Evolutionary conservation across 2,888 invertebrate genomes (phyloP), one percentile per base, ranked within the genome.

Genomic region (Cryptocephalus moraei): DNA sequence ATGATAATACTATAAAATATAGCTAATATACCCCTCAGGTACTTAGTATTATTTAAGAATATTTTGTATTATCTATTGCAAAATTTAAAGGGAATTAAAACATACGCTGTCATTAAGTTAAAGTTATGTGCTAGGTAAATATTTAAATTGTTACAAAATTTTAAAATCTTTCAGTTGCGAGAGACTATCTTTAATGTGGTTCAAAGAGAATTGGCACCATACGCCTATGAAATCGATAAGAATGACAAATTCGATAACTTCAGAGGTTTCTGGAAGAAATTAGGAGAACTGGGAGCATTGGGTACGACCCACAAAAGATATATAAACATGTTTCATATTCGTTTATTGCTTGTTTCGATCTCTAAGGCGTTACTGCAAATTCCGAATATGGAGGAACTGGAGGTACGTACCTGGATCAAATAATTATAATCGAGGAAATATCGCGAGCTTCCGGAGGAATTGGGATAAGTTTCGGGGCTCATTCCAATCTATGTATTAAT

Each of bases 401-500:
- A 10, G 88, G 91, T 39, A 79, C 82, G 47, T 99, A 95, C 68
- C 74, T 91, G 38, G 95, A 96, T 62, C 96, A 99, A 64, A 82
- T 87, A 52, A 74, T 99, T 48, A 85, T 93, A 31, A 83, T 91
- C 84, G 99, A 99, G 69, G 99, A 99, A 74, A 65, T 97, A 45
- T 92, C 93, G 2, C 80, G 99, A 62, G 95, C 88, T 8, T 80
- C 82, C 51, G 86, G 78, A 0, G 80, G 84, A 0, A 81, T 99
- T 41, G 93, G 78, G 0, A 72, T 99, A 3, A 93, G 93, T 44
- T 99, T 97, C 66, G 95, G 92, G 6, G 94, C 96, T 2, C 96
- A 99, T 71, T 96, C 97, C 0, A 99, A 99, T 72, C 77, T 99
- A 9, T 97, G 96, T 66, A 73, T 99, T 8, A 97, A 99, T 71